Evolutionary conservation across 2,797 vertebrate genomes (phyloP).

Genomic region (Emys orbicularis): DNA sequence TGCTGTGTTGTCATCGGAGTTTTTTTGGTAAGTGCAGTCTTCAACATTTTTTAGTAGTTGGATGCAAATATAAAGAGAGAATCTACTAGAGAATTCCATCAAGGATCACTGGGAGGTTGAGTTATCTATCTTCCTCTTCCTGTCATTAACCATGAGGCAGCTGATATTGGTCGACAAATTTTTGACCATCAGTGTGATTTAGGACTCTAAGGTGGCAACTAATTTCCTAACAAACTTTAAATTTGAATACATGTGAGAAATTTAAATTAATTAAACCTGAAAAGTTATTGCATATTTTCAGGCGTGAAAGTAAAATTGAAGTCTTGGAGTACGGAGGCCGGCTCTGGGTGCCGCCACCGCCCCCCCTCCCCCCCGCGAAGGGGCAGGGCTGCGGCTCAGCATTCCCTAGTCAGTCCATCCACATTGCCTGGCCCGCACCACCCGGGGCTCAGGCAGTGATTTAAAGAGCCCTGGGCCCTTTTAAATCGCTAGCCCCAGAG

Average conservation of each 20-base stretch:
- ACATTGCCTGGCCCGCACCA: too few relatives aligned
- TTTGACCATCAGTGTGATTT: background rate
- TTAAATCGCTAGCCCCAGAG: too few relatives aligned
- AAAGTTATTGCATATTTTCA: background rate
- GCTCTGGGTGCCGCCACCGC: too few relatives aligned
- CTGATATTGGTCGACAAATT: rapidly evolving
- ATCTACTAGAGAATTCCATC: background rate
- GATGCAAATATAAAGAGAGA: background rate
- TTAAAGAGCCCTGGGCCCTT: too few relatives aligned
- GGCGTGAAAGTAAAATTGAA: too few relatives aligned
- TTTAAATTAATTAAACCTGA: background rate
- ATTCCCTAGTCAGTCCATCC: too few relatives aligned
- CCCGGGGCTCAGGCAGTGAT: too few relatives aligned
- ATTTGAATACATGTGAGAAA: background rate
- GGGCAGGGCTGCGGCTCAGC: too few relatives aligned
- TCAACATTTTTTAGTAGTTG: background rate
- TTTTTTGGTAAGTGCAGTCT: background rate
- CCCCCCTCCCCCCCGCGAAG: too few relatives aligned
- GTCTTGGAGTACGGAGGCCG: too few relatives aligned
- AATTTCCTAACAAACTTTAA: background rate
- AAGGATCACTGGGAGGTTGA: rapidly evolving
- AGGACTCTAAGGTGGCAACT: background rate
- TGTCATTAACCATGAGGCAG: background rate
- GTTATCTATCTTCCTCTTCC: background rate
- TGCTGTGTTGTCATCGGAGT: background rate